Conservation (phyloP, 2,888 invertebrate genomes). For the Drosophila kanekoi region DNA sequence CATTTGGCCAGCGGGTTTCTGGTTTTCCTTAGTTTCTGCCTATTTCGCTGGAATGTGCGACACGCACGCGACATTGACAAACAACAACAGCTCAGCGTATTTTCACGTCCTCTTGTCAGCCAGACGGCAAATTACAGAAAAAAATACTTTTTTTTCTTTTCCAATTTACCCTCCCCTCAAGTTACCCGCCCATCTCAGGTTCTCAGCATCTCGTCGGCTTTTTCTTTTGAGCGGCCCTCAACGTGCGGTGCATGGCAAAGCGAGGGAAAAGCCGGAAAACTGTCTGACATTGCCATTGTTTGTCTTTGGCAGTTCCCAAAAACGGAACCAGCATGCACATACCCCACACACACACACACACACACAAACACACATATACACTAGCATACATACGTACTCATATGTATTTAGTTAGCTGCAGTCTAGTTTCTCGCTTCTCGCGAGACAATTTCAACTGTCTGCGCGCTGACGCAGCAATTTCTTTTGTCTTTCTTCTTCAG, state of each 20-base stretch:
- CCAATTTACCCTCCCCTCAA: conserved; percentile 14
- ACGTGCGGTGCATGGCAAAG: conserved; percentile 69
- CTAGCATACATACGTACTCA: conserved; percentile 2
- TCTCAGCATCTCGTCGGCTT: conserved; percentile 38
- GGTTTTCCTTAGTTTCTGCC: conserved; percentile 4
- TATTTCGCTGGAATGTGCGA: conserved; percentile 39
- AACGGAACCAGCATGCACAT: conserved; percentile 58
- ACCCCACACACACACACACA: conserved; percentile 10
- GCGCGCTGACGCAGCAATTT: conserved; percentile 48
- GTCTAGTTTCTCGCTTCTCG: conserved; percentile 39
- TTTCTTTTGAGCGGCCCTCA: conserved; percentile 58
- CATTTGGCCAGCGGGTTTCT: conserved; percentile 26
- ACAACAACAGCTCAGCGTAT: conserved; percentile 33
- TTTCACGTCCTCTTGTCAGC: conserved; percentile 45
- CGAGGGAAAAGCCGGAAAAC: conserved; percentile 62
- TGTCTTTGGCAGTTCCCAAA: conserved; percentile 54
- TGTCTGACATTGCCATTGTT: conserved; percentile 63
- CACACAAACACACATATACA: background rate
- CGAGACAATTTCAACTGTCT: conserved; percentile 40
- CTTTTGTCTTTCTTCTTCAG: conserved; percentile 36
- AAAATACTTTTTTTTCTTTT: conserved; percentile 1
- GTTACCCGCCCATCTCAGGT: conserved; percentile 10
- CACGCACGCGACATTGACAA: conserved; percentile 60
- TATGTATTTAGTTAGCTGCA: conserved; percentile 36
- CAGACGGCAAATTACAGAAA: conserved; percentile 44